Evolutionary conservation across 2,888 invertebrate species (phyloP), one percentile per base, ranked within the genome.

Genomic region (Brassicogethes aeneus): DNA sequence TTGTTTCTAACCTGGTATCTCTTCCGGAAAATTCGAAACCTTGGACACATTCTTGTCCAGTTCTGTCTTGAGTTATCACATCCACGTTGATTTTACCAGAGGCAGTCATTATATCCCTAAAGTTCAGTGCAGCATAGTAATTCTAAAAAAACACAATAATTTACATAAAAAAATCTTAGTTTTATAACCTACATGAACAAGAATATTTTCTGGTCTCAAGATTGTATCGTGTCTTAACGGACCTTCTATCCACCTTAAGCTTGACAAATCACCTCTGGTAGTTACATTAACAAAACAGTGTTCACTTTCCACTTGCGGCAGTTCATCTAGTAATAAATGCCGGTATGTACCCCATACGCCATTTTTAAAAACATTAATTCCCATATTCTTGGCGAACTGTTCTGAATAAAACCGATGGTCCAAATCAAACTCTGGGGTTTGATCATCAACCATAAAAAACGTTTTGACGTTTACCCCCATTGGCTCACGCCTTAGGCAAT

Each of bases 1-100:
- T 32, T 12, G 82, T 83, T 46, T 77, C 78, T 61, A 68, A 13
- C 35, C 13, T 35, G 15, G 3, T 16, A 16, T 8, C 8, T 10
- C 75, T 68, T 16, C 85, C 86, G 2, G 77, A 74, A 50, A 76
- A 74, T 52, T 86, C 85, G 46, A 84, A 77, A 0, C 85, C 85
- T 50, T 80, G 72, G 0, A 81, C 74, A 52, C 76, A 77, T 48
- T 79, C 80, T 51, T 86, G 78, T 8, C 74, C 70, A 15, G 76
- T 59, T n/a, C 82, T 71, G 1, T 72, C 74, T 17, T 74, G 73
- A 0, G 85, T 85, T 1, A 89, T 79, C 1, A 87, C 78, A 61
- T 95, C 94, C 0, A 80, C 78, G 3, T 86, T 81, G 3, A 96
- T 75, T 58, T 90, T 90, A 2, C 93, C 95, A 1, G 89, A 89